phyloP scores from a whole-genome alignment of 2,888 invertebrate genomes.

The Prenolepis imparis region DNA sequence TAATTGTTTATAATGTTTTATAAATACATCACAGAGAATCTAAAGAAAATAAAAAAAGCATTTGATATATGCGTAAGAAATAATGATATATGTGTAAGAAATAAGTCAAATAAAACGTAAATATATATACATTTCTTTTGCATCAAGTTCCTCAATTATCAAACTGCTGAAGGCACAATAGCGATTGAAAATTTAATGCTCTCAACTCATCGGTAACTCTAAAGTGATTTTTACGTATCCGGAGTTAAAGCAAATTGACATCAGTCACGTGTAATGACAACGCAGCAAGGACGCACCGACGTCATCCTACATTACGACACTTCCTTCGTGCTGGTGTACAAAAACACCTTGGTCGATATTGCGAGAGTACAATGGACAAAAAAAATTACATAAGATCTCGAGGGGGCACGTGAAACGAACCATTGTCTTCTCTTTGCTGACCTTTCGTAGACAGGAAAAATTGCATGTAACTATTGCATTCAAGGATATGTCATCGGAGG shows the following conservation, averaged over 20 bases:
- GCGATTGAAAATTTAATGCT: constrained; percentile 2
- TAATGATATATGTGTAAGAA: background rate
- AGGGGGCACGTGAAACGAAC: constrained; percentile 14
- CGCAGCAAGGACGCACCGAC: constrained; percentile 65
- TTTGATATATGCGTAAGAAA: background rate
- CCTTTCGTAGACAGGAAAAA: constrained; percentile 50
- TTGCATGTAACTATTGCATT: constrained; percentile 39
- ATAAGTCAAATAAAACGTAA: background rate
- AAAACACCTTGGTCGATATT: constrained; percentile 59
- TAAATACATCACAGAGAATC: background rate
- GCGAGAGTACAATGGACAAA: constrained; percentile 31
- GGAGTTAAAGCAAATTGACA: constrained; percentile 57
- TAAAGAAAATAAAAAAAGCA: background rate
- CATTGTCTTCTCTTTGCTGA: constrained; percentile 53
- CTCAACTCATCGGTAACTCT: background rate
- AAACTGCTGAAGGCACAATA: background rate
- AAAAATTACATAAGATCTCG: constrained; percentile 60
- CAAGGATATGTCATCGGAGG: constrained; percentile 10
- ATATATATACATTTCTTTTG: background rate
- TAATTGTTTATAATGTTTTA: background rate
- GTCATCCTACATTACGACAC: constrained; percentile 70
- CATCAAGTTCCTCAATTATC: constrained; percentile 14
- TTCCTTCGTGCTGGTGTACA: constrained; percentile 62
- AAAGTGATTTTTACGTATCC: constrained; percentile 16
- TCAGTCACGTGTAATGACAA: constrained; percentile 64